Evolutionary conservation across 92 coral and sea anemone species (phyloP).

Genomic region (Actinernus sp.): DNA sequence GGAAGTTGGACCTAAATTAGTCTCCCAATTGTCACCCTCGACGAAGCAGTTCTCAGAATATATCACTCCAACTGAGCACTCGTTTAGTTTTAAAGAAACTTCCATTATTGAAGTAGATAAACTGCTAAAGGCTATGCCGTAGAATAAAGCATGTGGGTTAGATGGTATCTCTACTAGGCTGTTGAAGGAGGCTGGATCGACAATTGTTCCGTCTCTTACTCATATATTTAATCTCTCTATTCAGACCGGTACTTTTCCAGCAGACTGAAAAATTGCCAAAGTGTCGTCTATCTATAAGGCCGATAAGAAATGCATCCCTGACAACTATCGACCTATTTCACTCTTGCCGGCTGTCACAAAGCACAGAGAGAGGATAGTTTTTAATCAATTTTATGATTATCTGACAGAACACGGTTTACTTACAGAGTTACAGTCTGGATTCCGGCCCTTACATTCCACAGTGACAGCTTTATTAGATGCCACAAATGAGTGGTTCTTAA

Average conservation of each 20-base stretch:
- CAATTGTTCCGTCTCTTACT: slow-evolving; percentile 8
- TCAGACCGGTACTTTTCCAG: too few species aligned
- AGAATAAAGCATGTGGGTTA: slow-evolving; percentile 3
- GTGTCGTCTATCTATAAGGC: too few species aligned
- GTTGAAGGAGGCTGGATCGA: too few species aligned
- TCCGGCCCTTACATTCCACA: slow-evolving; percentile 29
- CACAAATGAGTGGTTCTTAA: slow-evolving; percentile 24
- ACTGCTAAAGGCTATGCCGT: too few species aligned
- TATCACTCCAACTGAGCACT: too few species aligned
- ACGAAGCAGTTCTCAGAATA: neutral
- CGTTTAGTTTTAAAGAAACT: slow-evolving; percentile 5
- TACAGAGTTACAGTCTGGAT: slow-evolving; percentile 36
- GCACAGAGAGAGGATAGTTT: neutral
- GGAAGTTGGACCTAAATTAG: slow-evolving; percentile 36
- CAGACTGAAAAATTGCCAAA: too few species aligned
- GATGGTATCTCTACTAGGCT: slow-evolving; percentile 2
- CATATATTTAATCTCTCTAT: slow-evolving; percentile 5
- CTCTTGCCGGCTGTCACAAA: slow-evolving; percentile 9
- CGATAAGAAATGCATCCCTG: slow-evolving; percentile 6
- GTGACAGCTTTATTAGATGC: slow-evolving; percentile 27
- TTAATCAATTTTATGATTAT: slow-evolving; percentile 12
- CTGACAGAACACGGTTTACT: slow-evolving; percentile 3
- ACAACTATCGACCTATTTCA: slow-evolving; percentile 5
- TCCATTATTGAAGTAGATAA: slow-evolving; percentile 3
- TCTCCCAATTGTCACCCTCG: slow-evolving; percentile 30